A percentile compares a stretch with the other conserved stretches of the same genome.
These are phyloP conservation scores for Ammodramus savannarum DNA, from an alignment of 2,113 vertebrate species.

Conservation along the genomic window DNA sequence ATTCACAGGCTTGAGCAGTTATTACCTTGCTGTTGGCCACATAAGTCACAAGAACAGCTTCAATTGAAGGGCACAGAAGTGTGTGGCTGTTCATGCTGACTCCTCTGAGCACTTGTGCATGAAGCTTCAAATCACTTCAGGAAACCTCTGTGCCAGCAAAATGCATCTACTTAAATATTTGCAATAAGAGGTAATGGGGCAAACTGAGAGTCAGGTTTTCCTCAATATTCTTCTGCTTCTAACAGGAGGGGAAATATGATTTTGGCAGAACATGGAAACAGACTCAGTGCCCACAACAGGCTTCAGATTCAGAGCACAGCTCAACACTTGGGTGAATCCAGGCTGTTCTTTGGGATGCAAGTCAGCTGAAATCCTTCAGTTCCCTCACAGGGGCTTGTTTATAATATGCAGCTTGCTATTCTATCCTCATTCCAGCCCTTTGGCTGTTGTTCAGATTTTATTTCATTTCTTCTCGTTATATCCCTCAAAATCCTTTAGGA, in stretches of 20 bases:
- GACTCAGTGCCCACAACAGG: background rate
- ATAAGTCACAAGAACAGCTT: background rate
- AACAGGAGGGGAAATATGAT: background rate
- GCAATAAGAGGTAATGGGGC: background rate
- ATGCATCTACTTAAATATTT: background rate
- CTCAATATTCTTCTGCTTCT: background rate
- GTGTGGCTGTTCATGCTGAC: background rate
- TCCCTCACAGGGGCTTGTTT: background rate
- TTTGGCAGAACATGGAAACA: background rate
- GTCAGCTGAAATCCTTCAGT: background rate
- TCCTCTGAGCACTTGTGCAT: background rate
- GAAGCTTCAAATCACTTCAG: background rate
- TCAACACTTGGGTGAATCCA: background rate
- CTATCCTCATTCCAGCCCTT: background rate
- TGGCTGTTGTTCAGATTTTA: background rate
- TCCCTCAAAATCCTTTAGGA: background rate
- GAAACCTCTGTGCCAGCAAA: background rate
- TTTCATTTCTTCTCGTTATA: background rate
- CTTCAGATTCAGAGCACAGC: background rate
- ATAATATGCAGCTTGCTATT: background rate
- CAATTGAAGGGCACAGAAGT: background rate
- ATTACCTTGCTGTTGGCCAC: background rate
- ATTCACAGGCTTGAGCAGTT: background rate
- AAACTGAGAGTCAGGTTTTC: background rate
- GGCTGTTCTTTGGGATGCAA: background rate